Conservation (phyloP, 2,113 vertebrate species). For the Menidia beryllina region DNA sequence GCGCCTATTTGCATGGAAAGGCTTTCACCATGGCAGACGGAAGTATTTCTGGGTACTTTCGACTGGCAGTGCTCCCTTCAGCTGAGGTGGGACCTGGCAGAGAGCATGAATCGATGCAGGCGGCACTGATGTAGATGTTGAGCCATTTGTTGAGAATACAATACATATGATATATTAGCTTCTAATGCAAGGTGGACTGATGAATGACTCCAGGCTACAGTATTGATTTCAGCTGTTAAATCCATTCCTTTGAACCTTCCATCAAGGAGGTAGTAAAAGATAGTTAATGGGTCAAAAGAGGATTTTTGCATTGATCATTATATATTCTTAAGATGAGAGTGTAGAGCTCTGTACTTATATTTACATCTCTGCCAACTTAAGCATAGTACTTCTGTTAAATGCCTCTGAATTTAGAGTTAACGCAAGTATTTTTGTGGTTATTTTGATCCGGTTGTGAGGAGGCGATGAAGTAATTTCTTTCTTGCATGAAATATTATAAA, state of each 20-base stretch:
- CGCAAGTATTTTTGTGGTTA: slow-evolving; percentile 18
- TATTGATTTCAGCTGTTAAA: slow-evolving; percentile 49
- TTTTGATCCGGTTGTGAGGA: not conserved
- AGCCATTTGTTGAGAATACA: slow-evolving; percentile 40
- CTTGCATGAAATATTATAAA: slow-evolving; percentile 33
- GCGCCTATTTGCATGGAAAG: slow-evolving; percentile 22
- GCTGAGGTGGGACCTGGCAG: slow-evolving; percentile 21
- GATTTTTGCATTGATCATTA: not conserved
- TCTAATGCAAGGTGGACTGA: slow-evolving; percentile 17
- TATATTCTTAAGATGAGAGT: not conserved
- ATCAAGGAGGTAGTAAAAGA: not conserved
- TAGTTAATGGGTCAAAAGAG: not conserved
- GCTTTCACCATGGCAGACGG: slow-evolving; percentile 26
- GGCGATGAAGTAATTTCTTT: not conserved
- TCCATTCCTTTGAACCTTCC: slow-evolving; percentile 32
- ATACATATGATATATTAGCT: slow-evolving; percentile 25
- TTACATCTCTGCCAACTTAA: slow-evolving; percentile 26
- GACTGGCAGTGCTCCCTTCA: slow-evolving; percentile 17
- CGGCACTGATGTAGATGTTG: slow-evolving; percentile 20
- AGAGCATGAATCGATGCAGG: slow-evolving; percentile 40
- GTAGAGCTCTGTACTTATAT: not conserved
- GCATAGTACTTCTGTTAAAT: slow-evolving; percentile 10
- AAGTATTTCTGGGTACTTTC: slow-evolving; percentile 50
- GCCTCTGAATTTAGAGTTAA: slow-evolving; percentile 30
- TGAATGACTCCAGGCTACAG: slow-evolving; percentile 22